Evolutionary conservation across 2,888 invertebrate genomes (phyloP).

Genomic region (Heterodera filipjevi): DNA sequence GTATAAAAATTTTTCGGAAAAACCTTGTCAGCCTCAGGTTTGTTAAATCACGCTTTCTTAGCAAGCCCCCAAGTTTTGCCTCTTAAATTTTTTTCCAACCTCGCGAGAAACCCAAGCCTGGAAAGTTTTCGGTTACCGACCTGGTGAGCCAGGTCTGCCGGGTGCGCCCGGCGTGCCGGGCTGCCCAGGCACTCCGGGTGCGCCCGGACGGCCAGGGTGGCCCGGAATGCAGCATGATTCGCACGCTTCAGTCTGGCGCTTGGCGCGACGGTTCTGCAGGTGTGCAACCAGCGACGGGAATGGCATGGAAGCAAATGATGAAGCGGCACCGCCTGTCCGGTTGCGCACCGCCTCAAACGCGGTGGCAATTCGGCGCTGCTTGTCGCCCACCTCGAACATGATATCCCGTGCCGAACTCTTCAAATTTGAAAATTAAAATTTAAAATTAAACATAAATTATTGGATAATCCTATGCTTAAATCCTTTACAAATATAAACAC

Average conservation of each 20-base stretch:
- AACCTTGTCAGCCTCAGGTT: too few species aligned
- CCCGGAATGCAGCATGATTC: slow-evolving; percentile 29
- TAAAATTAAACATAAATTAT: too few species aligned
- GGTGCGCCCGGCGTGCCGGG: slow-evolving; percentile 30
- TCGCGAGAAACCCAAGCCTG: too few species aligned
- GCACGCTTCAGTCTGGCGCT: slow-evolving; percentile 12
- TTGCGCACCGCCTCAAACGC: not conserved
- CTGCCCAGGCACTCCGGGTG: slow-evolving; percentile 5
- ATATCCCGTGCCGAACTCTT: slow-evolving; percentile 62
- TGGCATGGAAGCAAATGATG: not conserved
- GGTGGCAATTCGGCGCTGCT: slow-evolving; percentile 24
- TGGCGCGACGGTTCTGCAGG: slow-evolving; percentile 17
- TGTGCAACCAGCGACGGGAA: slow-evolving; percentile 19
- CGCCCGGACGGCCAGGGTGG: slow-evolving; percentile 14
- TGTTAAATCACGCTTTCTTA: too few species aligned
- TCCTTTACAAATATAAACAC: too few species aligned
- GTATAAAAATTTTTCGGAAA: too few species aligned
- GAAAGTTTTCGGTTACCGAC: slow-evolving; percentile 28
- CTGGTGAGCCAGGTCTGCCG: slow-evolving; percentile 47
- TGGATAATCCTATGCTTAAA: too few species aligned
- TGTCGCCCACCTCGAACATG: slow-evolving; percentile 57
- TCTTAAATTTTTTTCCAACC: too few species aligned
- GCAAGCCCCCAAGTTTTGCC: too few species aligned
- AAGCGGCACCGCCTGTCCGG: slow-evolving; percentile 3
- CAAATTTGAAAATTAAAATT: too few species aligned